phyloP scores from a whole-genome alignment of 2,888 invertebrate genomes.

The Smittia aterrima region DNA sequence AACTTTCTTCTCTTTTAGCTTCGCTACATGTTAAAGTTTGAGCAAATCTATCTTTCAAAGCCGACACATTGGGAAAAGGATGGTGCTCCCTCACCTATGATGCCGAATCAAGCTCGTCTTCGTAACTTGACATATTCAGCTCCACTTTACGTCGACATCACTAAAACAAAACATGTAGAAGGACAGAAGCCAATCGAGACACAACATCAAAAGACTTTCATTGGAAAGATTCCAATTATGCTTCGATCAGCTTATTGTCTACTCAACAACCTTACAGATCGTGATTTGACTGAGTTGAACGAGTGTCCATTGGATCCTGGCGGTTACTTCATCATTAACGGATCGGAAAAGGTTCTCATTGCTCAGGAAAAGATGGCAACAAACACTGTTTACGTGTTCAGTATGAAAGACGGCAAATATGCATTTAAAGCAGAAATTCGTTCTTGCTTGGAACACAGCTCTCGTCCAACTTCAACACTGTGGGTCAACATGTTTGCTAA shows the following conservation, averaged over 20 bases:
- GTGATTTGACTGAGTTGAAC: slow-evolving; percentile 98
- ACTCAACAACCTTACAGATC: slow-evolving; percentile 90
- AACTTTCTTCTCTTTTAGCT: slow-evolving; percentile 58
- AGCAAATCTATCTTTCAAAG: slow-evolving; percentile 98
- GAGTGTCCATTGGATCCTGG: slow-evolving; percentile 99
- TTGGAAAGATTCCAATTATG: slow-evolving; percentile 98
- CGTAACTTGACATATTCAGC: slow-evolving; percentile 97
- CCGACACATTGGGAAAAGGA: slow-evolving; percentile 99
- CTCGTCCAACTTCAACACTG: slow-evolving; percentile 93
- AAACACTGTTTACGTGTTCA: slow-evolving; percentile 99
- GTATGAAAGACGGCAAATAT: slow-evolving; percentile 99
- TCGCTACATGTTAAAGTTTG: slow-evolving; percentile 91
- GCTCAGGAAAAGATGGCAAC: slow-evolving; percentile 99
- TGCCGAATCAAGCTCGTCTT: slow-evolving; percentile 98
- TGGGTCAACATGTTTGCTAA: slow-evolving; percentile 99
- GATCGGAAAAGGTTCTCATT: slow-evolving; percentile 97
- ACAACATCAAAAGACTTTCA: slow-evolving; percentile 72
- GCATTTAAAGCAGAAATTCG: slow-evolving; percentile 98
- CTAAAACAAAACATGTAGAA: slow-evolving; percentile 91
- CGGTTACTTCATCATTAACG: slow-evolving; percentile 99
- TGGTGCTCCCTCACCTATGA: slow-evolving; percentile 98
- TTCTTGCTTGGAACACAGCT: slow-evolving; percentile 88
- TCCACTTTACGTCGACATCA: slow-evolving; percentile 97
- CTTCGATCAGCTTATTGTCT: slow-evolving; percentile 96
- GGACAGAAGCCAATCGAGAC: slow-evolving; percentile 85